A percentile compares a stretch with the other conserved stretches of the same genome.
Evolutionary conservation across 2,113 vertebrate species (phyloP).

Genomic region (Salvelinus sp.): DNA sequence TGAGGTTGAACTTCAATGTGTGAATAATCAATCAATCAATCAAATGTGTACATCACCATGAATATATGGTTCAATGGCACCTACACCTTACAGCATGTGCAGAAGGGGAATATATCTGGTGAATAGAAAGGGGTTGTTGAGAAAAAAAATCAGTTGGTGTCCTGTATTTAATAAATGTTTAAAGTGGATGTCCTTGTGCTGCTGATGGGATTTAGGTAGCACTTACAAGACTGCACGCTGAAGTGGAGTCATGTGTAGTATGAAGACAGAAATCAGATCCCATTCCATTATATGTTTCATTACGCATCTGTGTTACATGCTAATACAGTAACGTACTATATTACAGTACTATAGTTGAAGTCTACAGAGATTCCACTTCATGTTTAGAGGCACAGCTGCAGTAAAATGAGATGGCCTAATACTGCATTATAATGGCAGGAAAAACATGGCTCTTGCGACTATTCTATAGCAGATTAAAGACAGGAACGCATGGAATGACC

Average conservation of each 20-base stretch:
- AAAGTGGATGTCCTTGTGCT: too few relatives aligned
- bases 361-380: not conserved
- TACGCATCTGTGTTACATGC: not conserved
- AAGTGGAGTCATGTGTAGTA: not conserved
- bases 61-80: too few relatives aligned
- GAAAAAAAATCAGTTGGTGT: too few relatives aligned
- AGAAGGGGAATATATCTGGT: too few relatives aligned
- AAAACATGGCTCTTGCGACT: slow-evolving; percentile 4
- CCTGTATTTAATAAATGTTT: too few relatives aligned
- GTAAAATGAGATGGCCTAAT: slow-evolving; percentile 17
- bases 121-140: too few relatives aligned
- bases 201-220: too few relatives aligned
- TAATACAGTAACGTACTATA: not conserved
- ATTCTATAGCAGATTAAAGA: not conserved
- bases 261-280: not conserved
- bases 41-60: too few relatives aligned
- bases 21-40: too few relatives aligned
- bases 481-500: not conserved
- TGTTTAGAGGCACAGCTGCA: slow-evolving; percentile 2
- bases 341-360: not conserved
- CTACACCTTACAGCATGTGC: too few relatives aligned
- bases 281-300: not conserved
- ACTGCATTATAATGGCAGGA: slow-evolving; percentile 15
- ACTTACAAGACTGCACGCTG: too few relatives aligned
- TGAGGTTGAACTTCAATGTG: too few relatives aligned